Base-by-base conservation (phyloP, 1,140 invertebrate genomes). In the Drosophila arizonae region DNA sequence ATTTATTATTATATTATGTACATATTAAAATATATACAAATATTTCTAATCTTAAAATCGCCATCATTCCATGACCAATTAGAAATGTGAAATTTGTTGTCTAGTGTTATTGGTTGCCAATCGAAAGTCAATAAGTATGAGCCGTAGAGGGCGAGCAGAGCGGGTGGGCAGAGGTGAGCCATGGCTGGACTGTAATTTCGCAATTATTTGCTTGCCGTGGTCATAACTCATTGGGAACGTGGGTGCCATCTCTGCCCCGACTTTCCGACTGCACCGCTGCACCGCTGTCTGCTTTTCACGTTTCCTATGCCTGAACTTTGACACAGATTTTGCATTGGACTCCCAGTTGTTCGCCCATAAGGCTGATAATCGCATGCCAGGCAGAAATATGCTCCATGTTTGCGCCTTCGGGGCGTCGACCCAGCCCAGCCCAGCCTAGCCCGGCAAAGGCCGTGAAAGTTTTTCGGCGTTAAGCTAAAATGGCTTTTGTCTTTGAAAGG, bases 131-230 rank as follows among this genome's bases (percentile, higher is more conserved):
- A 33, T 17, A 10, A 57, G 48, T 54, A 55, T 48, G 36, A 33
- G 33, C 5, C 10, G 0, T 9, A 33, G 33, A 48, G 15, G 36
- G 41, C 48, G 48, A 60, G 72, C 24, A 43, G 67, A 30, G 63
- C 28, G 67, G 57, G 15, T 45, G 41, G 33, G 72, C 41, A 61
- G 58, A 13, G 58, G 30, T 15, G 21, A 8, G 30, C 11, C 21
- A 21, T 39, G 50, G 46, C 39, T 64, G 72, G 46, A 39, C 62
- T 87, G 84, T 88, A 87, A 87, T 87, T 87, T 87, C 58, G 84
- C 84, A 87, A 87, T 87, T 87, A 87, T 87, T 87, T 87, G 84
- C 84, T 88, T 58, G 85, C 84, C 68, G 76, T 50, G 85, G 76
- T 81, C 85, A 87, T 87, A 87, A 88, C 85, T 87, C 84, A 87